A percentile compares a stretch with the other conserved stretches of the same genome.
Evolutionary conservation across 2,113 vertebrate species (phyloP).

Genomic region (Mus pahari): DNA sequence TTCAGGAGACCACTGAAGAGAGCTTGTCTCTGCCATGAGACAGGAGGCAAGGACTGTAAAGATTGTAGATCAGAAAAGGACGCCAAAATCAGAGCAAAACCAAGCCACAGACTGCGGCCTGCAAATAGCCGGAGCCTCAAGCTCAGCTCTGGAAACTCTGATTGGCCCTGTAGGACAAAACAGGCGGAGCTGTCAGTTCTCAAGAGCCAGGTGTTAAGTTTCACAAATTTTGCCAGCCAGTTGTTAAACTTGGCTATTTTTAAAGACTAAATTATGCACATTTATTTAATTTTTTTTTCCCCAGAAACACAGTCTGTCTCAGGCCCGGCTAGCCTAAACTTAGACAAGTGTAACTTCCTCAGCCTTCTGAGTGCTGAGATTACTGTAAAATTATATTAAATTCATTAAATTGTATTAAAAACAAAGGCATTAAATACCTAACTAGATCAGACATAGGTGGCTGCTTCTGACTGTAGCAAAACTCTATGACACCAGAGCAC

Average conservation of each 20-base stretch:
- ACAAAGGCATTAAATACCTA: not conserved
- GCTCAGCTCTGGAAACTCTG: not conserved
- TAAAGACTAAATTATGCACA: constrained; percentile 1
- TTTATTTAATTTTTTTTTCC: not conserved
- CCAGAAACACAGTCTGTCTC: not conserved
- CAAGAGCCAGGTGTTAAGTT: not conserved
- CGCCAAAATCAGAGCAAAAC: not conserved
- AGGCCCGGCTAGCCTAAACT: not conserved
- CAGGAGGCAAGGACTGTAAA: not conserved
- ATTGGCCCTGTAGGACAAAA: not conserved
- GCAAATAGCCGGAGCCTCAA: not conserved
- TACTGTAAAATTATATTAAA: constrained; percentile 15
- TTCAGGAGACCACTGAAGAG: not conserved
- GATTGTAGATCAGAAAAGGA: not conserved
- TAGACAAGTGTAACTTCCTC: not conserved
- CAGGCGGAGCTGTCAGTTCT: not conserved
- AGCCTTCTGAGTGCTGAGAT: not conserved
- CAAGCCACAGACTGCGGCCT: not conserved
- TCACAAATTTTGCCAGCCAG: constrained; percentile 17
- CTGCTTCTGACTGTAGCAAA: not conserved
- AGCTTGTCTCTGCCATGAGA: not conserved
- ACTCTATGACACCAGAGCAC: not conserved
- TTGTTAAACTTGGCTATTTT: constrained; percentile 13
- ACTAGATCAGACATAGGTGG: not conserved
- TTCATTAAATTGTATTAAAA: constrained; percentile 7